Evolutionary conservation across 2,888 invertebrate genomes (phyloP).

Genomic region (Andrena marginata): DNA sequence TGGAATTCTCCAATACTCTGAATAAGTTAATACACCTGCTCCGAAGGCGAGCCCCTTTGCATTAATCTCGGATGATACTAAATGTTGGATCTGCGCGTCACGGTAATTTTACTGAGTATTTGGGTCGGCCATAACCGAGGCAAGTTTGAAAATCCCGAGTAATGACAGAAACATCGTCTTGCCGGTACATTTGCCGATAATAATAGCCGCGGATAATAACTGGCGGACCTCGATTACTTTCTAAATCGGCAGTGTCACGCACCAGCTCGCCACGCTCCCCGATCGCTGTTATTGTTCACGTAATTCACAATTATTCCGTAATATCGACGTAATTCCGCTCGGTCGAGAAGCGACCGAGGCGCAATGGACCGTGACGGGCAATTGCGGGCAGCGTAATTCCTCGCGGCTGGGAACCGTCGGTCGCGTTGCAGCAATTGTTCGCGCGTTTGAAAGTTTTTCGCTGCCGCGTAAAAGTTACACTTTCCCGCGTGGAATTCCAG

Average conservation of each 20-base stretch:
- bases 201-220: constrained; percentile 23
- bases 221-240: constrained; percentile 26
- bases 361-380: constrained; percentile 20
- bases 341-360: neutral
- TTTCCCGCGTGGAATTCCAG: constrained; percentile 8
- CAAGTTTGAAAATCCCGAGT: neutral
- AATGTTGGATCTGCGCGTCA: neutral
- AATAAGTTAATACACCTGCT: neutral
- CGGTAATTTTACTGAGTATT: neutral
- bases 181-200: neutral
- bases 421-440: neutral
- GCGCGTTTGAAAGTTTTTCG: neutral
- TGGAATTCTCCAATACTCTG: too few species aligned
- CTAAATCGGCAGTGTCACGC: constrained; percentile 17
- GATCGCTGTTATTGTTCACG: constrained; percentile 22
- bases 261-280: neutral
- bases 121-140: neutral
- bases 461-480: neutral
- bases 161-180: neutral
- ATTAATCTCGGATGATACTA: neutral
- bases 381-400: constrained; percentile 29
- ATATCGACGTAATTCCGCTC: constrained; percentile 23
- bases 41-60: neutral
- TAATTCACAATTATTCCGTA: constrained; percentile 44
- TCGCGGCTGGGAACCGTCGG: neutral